Conservation (phyloP, 2,888 invertebrate genomes). For the Phoronis australis region DNA sequence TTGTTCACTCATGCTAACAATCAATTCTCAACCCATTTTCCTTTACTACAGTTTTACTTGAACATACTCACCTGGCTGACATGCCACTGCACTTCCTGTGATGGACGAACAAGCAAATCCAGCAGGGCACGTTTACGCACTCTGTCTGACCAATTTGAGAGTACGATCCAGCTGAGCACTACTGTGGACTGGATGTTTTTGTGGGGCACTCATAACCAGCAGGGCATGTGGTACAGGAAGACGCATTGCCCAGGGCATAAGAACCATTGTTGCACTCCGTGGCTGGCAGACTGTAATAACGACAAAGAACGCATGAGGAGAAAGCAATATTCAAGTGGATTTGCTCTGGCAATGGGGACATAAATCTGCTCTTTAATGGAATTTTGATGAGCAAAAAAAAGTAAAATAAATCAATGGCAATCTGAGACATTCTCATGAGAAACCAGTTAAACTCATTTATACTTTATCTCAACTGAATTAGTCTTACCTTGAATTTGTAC, state of each 20-base stretch:
- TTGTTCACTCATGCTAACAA: too few species aligned
- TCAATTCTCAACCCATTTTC: too few species aligned
- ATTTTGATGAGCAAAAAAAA: too few species aligned
- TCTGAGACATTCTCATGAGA: too few species aligned
- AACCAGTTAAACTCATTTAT: too few species aligned
- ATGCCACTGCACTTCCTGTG: slow-evolving; percentile 19
- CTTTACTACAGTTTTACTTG: too few species aligned
- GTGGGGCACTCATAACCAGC: slow-evolving; percentile 29
- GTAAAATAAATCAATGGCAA: too few species aligned
- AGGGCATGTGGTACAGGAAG: slow-evolving; percentile 28
- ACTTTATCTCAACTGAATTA: too few species aligned
- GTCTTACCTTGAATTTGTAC: slow-evolving; percentile 22
- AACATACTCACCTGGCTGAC: slow-evolving; percentile 24
- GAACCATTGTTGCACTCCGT: slow-evolving; percentile 21
- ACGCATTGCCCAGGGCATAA: slow-evolving; percentile 22
- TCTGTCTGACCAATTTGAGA: slow-evolving; percentile 24
- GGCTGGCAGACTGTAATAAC: slow-evolving; percentile 16
- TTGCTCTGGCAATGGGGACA: too few species aligned
- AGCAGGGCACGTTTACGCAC: slow-evolving; percentile 32
- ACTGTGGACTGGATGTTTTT: slow-evolving; percentile 13
- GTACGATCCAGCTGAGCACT: slow-evolving; percentile 32
- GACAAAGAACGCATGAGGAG: background rate
- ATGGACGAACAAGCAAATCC: slow-evolving; percentile 42
- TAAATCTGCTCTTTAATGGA: too few species aligned
- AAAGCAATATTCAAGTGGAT: too few species aligned